A percentile compares a stretch with the other conserved stretches of the same genome.
These are phyloP conservation scores for Chrysomela aeneicollis DNA, from an alignment of 2,888 invertebrate genomes.

Conservation along the genomic window DNA sequence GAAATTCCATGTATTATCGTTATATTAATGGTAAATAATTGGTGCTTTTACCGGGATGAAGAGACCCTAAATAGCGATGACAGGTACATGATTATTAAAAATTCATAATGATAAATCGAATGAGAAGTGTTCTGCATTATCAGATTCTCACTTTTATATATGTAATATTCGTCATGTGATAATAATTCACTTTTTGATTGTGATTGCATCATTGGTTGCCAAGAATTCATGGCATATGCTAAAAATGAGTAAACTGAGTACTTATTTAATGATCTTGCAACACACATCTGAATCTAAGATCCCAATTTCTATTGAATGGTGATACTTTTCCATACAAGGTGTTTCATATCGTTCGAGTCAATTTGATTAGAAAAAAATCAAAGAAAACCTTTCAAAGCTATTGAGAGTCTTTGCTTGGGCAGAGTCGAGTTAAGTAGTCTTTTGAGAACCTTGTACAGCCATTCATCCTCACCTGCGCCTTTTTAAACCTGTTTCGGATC, in stretches of 20 bases:
- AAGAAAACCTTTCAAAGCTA: neutral
- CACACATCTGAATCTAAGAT: too few species aligned
- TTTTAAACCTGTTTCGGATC: conserved; percentile 30
- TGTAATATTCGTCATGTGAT: too few species aligned
- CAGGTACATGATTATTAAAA: neutral
- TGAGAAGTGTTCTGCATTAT: too few species aligned
- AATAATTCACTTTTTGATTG: too few species aligned
- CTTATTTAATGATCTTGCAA: too few species aligned
- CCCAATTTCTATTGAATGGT: too few species aligned
- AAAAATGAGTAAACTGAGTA: too few species aligned
- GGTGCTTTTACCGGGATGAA: conserved; percentile 52
- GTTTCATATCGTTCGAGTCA: too few species aligned
- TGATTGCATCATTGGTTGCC: too few species aligned
- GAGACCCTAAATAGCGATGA: conserved; percentile 14
- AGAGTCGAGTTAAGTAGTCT: conserved; percentile 16
- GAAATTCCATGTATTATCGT: conserved; percentile 28
- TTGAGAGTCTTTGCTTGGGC: neutral
- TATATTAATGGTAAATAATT: conserved; percentile 54
- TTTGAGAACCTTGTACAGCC: conserved; percentile 12
- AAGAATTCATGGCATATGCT: too few species aligned
- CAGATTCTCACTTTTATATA: too few species aligned
- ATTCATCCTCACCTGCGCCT: conserved; percentile 46
- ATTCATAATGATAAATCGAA: neutral
- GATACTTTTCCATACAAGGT: too few species aligned
- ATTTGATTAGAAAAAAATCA: neutral